Evolutionary conservation across 2,888 invertebrate genomes (phyloP).

Genomic region (Adela reaumurella): DNA sequence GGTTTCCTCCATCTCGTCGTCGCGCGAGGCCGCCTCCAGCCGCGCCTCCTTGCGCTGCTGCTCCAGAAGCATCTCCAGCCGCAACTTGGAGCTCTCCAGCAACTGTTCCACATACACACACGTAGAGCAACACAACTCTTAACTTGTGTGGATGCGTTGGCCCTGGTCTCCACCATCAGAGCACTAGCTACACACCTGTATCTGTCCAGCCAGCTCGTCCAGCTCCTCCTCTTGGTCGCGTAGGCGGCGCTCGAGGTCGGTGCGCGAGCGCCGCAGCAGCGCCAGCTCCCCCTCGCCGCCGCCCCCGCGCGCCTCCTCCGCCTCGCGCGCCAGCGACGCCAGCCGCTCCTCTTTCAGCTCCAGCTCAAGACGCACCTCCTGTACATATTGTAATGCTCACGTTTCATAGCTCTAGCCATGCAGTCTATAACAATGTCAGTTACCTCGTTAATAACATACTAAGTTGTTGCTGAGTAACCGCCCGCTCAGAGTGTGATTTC

Average conservation of each 20-base stretch:
- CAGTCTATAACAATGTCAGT: too few relatives aligned
- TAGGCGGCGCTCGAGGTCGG: constrained; percentile 81
- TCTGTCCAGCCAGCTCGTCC: constrained; percentile 91
- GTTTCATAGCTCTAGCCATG: too few relatives aligned
- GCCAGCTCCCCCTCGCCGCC: constrained; percentile 85
- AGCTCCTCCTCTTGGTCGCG: constrained; percentile 93
- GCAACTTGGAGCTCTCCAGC: constrained; percentile 87
- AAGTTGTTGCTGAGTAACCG: too few relatives aligned
- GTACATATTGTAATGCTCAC: too few relatives aligned
- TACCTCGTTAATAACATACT: too few relatives aligned
- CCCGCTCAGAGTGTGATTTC: neutral
- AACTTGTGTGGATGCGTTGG: too few relatives aligned
- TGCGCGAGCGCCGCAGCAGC: constrained; percentile 75
- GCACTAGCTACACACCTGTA: constrained; percentile 42
- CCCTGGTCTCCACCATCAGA: too few relatives aligned
- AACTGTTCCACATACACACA: constrained; percentile 45
- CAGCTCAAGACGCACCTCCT: constrained; percentile 84
- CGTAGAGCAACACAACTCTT: too few relatives aligned
- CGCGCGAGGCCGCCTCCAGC: constrained; percentile 84
- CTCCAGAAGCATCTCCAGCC: constrained; percentile 91
- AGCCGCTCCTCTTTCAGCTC: constrained; percentile 88
- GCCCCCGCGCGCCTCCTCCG: constrained; percentile 79
- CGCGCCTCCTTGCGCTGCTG: constrained; percentile 88
- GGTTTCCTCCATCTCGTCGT: constrained; percentile 91
- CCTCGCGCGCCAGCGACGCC: constrained; percentile 71